Percentiles rank a stretch among this genome's conserved stretches.
Conservation (phyloP, 2,888 invertebrate species). For the Hecatera dysodea region DNA sequence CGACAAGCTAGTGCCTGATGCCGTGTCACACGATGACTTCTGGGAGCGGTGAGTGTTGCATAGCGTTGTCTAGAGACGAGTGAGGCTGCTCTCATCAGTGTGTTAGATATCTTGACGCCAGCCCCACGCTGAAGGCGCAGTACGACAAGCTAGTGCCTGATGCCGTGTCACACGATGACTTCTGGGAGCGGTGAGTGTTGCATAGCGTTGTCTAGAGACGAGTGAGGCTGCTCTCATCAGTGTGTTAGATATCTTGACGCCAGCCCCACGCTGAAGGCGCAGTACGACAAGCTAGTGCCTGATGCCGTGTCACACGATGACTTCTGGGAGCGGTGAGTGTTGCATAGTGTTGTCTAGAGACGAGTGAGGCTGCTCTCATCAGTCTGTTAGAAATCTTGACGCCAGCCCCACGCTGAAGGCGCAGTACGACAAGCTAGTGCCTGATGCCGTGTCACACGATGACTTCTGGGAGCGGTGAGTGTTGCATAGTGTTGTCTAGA, state of each 20-base stretch:
- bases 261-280: too few relatives aligned
- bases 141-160: slow-evolving; percentile 93
- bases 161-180: slow-evolving; percentile 93
- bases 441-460: too few relatives aligned
- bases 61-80: neutral
- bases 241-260: neutral
- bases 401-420: neutral
- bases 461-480: too few relatives aligned
- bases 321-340: too few relatives aligned
- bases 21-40: slow-evolving; percentile 94
- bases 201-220: neutral
- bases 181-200: slow-evolving; percentile 93
- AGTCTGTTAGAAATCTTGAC: neutral
- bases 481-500: too few relatives aligned
- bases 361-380: neutral
- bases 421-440: neutral
- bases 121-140: slow-evolving; percentile 81
- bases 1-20: slow-evolving; percentile 93
- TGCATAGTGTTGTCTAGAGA: neutral
- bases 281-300: neutral
- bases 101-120: slow-evolving; percentile 75
- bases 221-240: neutral
- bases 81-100: slow-evolving; percentile 1
- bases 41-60: slow-evolving; percentile 92
- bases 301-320: too few relatives aligned